A percentile compares a stretch with the other conserved stretches of the same genome.
These are phyloP conservation scores for Acanthurus lineatus DNA, from an alignment of 2,797 vertebrate species.

Conservation along the genomic window DNA sequence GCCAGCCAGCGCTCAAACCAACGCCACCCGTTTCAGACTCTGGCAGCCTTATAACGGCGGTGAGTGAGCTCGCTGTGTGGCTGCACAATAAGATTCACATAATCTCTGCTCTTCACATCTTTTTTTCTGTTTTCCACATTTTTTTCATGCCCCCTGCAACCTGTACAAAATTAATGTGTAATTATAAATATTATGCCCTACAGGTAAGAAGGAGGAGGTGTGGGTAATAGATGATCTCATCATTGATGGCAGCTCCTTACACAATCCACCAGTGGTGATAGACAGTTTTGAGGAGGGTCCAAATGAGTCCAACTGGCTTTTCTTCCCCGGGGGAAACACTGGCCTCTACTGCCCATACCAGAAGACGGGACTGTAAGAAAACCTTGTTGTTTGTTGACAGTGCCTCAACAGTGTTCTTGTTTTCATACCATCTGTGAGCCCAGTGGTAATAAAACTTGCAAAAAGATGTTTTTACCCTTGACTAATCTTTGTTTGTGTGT, in stretches of 20 bases:
- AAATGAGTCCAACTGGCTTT: conserved; percentile 95
- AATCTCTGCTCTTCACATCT: no score
- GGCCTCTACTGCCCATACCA: conserved; percentile 97
- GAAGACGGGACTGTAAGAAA: conserved; percentile 93
- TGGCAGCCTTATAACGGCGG: conserved; percentile 99
- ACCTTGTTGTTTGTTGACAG: not conserved
- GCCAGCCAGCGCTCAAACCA: conserved; percentile 92
- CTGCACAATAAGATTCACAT: no score
- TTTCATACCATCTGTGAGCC: conserved; percentile 1
- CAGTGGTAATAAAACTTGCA: conserved; percentile 23
- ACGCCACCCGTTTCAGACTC: conserved; percentile 94
- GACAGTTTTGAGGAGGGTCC: conserved; percentile 96
- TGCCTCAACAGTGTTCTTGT: conserved; percentile 6
- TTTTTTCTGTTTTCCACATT: not conserved
- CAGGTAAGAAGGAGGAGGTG: conserved; percentile 98
- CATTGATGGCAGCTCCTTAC: conserved; percentile 93
- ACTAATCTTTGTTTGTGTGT: conserved; percentile 50
- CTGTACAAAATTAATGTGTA: not conserved
- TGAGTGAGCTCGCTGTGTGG: conserved; percentile 71
- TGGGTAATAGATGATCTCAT: conserved; percentile 99
- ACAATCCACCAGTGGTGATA: conserved; percentile 90
- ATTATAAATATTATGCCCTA: conserved; percentile 41
- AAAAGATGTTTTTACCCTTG: conserved; percentile 32
- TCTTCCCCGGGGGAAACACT: conserved; percentile 97
- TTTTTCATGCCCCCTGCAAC: not conserved